Percentiles rank a stretch among this genome's conserved stretches.
phyloP scores from a whole-genome alignment of 92 coral and sea anemone species.

The Parazoanthus darwini region DNA sequence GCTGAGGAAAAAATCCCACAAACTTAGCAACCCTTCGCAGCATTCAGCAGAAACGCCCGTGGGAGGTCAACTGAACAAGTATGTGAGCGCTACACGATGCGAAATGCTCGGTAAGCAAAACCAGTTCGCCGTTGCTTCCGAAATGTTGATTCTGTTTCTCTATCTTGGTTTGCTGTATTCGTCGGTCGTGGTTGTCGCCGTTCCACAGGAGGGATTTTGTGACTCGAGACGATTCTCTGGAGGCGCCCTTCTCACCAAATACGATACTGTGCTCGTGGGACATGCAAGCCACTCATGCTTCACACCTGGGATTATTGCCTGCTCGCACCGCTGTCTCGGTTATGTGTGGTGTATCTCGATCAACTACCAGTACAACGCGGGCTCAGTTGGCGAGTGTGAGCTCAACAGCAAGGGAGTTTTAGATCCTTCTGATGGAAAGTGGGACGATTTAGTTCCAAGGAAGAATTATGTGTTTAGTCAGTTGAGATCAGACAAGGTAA shows the following conservation, averaged over 20 bases:
- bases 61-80: too few relatives aligned
- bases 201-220: conserved; percentile 8
- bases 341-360: conserved; percentile 31
- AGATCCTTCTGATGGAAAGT: background rate
- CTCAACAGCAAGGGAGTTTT: conserved; percentile 22
- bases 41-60: background rate
- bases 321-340: conserved; percentile 34
- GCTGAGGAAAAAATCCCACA: too few relatives aligned
- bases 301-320: conserved; percentile 1
- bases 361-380: conserved; percentile 17
- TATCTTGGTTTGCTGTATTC: background rate
- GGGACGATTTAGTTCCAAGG: background rate
- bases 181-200: background rate
- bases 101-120: background rate
- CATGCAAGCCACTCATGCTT: background rate
- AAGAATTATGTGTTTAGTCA: conserved; percentile 29
- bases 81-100: background rate
- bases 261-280: conserved; percentile 3
- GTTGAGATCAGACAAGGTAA: conserved; percentile 31
- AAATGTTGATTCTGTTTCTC: background rate
- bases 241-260: conserved; percentile 23
- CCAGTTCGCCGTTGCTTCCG: background rate
- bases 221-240: background rate
- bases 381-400: background rate
- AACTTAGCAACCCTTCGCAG: background rate